A percentile compares a stretch with the other conserved stretches of the same genome.
Evolutionary conservation across 2,797 vertebrate species (phyloP).

Genomic region (Sebastolobus altivelis): DNA sequence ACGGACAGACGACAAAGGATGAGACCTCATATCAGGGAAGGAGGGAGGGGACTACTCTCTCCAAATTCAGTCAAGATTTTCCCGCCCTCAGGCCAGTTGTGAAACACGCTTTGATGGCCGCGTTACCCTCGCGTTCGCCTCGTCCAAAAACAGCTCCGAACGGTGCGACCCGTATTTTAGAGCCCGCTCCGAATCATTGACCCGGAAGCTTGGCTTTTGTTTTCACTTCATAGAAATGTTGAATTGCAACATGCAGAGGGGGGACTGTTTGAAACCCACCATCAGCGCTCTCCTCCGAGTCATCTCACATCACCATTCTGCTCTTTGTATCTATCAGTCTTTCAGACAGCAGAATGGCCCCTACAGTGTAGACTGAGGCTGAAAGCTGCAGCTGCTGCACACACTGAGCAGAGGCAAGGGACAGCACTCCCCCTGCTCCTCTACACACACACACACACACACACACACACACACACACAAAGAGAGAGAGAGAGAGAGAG

Average conservation of each 20-base stretch:
- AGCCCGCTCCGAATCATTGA: conserved; percentile 25
- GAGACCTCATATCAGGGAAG: conserved; percentile 23
- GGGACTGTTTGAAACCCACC: conserved; percentile 51
- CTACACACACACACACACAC: conserved; percentile 40
- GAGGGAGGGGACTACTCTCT: conserved; percentile 13
- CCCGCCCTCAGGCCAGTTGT: conserved; percentile 56
- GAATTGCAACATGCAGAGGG: conserved; percentile 22
- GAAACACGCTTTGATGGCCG: conserved; percentile 61
- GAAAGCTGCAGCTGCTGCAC: conserved; percentile 81
- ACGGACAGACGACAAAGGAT: conserved; percentile 6
- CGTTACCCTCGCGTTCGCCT: conserved; percentile 12
- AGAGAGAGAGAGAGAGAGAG: conserved; percentile 1
- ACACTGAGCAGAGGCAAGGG: conserved; percentile 70
- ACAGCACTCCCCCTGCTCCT: conserved; percentile 49
- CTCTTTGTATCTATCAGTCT: conserved; percentile 70
- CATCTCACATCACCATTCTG: conserved; percentile 62
- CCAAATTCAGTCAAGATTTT: conserved; percentile 43
- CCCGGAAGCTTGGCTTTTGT: conserved; percentile 41
- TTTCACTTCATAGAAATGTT: conserved; percentile 46
- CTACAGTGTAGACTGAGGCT: conserved; percentile 73
- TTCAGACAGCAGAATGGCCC: conserved; percentile 79
- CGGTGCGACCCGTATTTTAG: conserved; percentile 1
- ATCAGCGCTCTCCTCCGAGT: conserved; percentile 49
- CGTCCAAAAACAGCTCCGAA: conserved; percentile 17
- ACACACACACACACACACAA: not conserved